Percentiles rank a stretch among this genome's conserved stretches.
Conservation (phyloP, 2,113 vertebrate genomes). For the Paedocypris sp. region DNA sequence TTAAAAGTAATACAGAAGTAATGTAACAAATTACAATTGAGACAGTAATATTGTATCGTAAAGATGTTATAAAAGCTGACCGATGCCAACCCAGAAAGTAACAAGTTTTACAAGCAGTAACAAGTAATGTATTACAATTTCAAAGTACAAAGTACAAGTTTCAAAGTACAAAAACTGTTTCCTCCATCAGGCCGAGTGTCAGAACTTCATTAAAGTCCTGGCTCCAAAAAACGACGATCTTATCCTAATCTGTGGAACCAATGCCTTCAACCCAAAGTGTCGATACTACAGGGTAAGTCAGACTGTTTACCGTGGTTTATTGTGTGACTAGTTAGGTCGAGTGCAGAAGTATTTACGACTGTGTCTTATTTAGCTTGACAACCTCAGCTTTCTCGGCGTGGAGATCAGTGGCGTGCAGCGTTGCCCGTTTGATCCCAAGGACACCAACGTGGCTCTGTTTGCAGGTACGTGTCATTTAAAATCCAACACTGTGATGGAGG, state of each 20-base stretch:
- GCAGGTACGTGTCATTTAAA: too few species aligned
- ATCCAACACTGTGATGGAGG: too few species aligned
- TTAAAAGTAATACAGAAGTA: too few species aligned
- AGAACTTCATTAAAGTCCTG: slow-evolving; percentile 98
- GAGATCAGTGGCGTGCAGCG: slow-evolving; percentile 97
- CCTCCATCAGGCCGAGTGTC: slow-evolving; percentile 83
- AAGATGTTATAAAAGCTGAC: too few species aligned
- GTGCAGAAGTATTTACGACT: background rate
- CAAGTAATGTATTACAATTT: too few species aligned
- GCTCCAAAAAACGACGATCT: slow-evolving; percentile 93
- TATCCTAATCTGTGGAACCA: slow-evolving; percentile 95
- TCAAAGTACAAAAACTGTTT: too few species aligned
- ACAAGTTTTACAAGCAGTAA: too few species aligned
- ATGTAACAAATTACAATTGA: too few species aligned
- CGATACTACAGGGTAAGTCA: slow-evolving; percentile 87
- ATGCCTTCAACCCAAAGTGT: slow-evolving; percentile 96
- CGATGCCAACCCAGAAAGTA: too few species aligned
- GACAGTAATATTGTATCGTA: too few species aligned
- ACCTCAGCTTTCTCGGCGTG: slow-evolving; percentile 94
- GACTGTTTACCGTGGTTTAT: background rate
- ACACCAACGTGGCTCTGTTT: slow-evolving; percentile 98
- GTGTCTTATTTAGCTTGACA: slow-evolving; percentile 75
- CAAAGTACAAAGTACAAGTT: too few species aligned
- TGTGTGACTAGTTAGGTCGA: background rate
- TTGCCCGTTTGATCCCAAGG: slow-evolving; percentile 96